A percentile compares a stretch with the other conserved stretches of the same genome.
Conservation (phyloP, 2,113 vertebrate genomes). For the Callospermophilus lateralis region DNA sequence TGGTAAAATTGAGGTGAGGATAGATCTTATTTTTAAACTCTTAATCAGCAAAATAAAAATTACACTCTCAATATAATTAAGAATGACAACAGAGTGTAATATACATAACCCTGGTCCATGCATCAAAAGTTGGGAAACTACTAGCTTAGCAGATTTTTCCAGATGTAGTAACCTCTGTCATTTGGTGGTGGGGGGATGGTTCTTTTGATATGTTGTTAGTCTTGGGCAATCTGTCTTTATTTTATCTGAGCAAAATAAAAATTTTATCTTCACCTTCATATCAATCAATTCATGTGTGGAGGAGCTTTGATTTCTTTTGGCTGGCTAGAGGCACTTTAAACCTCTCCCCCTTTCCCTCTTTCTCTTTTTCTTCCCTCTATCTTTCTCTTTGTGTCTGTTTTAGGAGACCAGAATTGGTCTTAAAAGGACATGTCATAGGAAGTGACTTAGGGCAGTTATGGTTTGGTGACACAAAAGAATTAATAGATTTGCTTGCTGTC, state of each 20-base stretch:
- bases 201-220: slow-evolving; percentile 61
- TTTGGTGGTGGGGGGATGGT: not conserved
- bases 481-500: slow-evolving; percentile 40
- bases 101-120: not conserved
- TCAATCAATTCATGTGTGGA: slow-evolving; percentile 55
- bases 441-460: not conserved
- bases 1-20: not conserved
- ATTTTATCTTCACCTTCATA: slow-evolving; percentile 63
- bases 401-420: not conserved
- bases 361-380: not conserved
- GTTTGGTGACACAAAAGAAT: not conserved
- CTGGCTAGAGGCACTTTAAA: slow-evolving; percentile 17
- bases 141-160: slow-evolving; percentile 51
- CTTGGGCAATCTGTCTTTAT: slow-evolving; percentile 57
- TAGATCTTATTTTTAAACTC: slow-evolving; percentile 15
- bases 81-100: too few species aligned
- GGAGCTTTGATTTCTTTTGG: slow-evolving; percentile 57
- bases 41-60: slow-evolving; percentile 52
- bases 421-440: slow-evolving; percentile 31
- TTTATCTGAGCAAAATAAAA: slow-evolving; percentile 68
- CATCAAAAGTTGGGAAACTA: slow-evolving; percentile 39
- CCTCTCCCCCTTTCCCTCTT: not conserved
- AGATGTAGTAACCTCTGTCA: slow-evolving; percentile 11
- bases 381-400: not conserved
- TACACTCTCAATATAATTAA: not conserved